Evolutionary conservation across 2,888 invertebrate species (phyloP), one percentile per base, ranked within the genome.

Genomic region (Cheilosia vernalis): DNA sequence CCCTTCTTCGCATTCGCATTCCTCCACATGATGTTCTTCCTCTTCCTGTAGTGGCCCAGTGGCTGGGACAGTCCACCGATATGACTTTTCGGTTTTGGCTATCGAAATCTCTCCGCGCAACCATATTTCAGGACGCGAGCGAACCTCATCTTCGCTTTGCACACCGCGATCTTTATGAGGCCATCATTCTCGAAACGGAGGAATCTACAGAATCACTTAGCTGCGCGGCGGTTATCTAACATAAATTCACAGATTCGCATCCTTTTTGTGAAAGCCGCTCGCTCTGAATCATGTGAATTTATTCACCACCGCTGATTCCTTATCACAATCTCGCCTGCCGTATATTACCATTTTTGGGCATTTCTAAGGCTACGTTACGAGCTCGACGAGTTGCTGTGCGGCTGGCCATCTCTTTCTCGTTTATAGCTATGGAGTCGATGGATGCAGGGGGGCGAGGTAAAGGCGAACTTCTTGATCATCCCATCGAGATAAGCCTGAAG

Each of bases 201-300:
- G 81, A 85, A 77, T 85, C 85, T 81, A 61, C 63, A 85, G 81
- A 80, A 85, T 85, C 85, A 85, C 85, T 85, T 85, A 85, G 85
- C 81, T 77, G 7, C 58, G 81, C 81, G 61, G 72, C 51, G 76
- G 85, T 81, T 77, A 85, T 85, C 85, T 85, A 81, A 85, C 85
- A 85, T 85, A 85, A 85, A 85, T 85, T 85, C 81, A 85, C 81
- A 85, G 85, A 85, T 85, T 85, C 85, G 77, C 85, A 85, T 85
- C 85, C 85, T 81, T 81, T 85, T 85, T 77, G 67, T 81, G 67
- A 80, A 81, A 72, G 85, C 85, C 85, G 85, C 85, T 76, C 81
- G 85, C 85, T 63, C 85, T 85, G 85, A 85, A 85, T 85, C 85
- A 85, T 85, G 85, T 81, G 85, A 85, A 85, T 85, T 85, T 85